Conservation (phyloP, 2,797 vertebrate species). For the Melanotaenia trifasciata region DNA sequence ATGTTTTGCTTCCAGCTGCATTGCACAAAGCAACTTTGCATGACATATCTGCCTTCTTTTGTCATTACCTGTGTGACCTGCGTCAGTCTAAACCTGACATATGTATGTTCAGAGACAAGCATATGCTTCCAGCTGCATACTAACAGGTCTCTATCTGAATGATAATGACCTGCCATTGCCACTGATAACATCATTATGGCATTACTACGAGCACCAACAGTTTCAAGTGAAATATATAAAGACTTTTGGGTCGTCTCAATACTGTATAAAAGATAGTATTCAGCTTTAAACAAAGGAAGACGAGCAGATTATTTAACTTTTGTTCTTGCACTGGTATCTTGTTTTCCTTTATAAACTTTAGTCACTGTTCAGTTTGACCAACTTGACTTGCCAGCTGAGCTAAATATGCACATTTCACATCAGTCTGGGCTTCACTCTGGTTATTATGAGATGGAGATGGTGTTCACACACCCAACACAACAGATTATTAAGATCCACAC, state of each 20-base stretch:
- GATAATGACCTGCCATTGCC: accelerated
- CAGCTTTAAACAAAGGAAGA: neutral
- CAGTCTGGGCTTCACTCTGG: constrained; percentile 38
- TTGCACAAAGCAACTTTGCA: neutral
- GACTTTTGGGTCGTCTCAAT: no score
- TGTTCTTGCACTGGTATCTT: neutral
- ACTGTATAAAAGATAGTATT: neutral
- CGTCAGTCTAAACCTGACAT: no score
- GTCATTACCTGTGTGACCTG: neutral
- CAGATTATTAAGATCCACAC: constrained; percentile 52
- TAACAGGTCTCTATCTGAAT: neutral
- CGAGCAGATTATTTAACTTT: neutral
- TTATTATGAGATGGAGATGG: constrained; percentile 61
- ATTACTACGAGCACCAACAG: neutral
- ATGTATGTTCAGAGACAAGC: no score
- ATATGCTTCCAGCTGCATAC: neutral
- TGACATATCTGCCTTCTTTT: neutral
- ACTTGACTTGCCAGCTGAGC: constrained; percentile 1
- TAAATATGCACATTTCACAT: constrained; percentile 21
- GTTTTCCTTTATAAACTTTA: neutral
- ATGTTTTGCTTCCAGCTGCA: neutral
- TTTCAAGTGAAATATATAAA: neutral
- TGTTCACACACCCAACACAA: constrained; percentile 48
- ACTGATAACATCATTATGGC: neutral
- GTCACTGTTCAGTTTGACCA: neutral